Evolutionary conservation across 2,797 vertebrate species (phyloP).

Genomic region (Telmatherina bonti): DNA sequence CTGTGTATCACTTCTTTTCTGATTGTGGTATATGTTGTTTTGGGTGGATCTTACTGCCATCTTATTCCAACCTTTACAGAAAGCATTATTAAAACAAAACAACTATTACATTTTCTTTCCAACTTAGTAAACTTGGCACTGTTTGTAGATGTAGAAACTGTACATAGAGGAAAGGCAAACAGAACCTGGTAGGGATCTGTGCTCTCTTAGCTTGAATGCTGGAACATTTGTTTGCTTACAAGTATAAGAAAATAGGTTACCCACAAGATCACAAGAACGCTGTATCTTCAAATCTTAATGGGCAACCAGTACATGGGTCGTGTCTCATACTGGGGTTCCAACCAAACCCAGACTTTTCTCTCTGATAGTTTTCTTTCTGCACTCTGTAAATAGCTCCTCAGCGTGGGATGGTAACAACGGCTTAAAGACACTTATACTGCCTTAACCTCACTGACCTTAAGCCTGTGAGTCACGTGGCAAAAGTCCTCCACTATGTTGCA

Average conservation of each 20-base stretch:
- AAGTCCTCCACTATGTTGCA: not conserved
- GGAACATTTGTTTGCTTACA: constrained; percentile 32
- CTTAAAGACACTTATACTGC: constrained; percentile 36
- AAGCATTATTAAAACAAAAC: not conserved
- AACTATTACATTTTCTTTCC: not conserved
- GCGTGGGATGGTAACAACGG: constrained; percentile 2
- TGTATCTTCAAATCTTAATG: constrained; percentile 41
- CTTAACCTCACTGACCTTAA: constrained; percentile 44
- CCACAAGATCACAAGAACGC: constrained; percentile 29
- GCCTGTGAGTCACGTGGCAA: constrained; percentile 31
- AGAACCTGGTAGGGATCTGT: not conserved
- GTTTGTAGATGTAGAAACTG: too few species aligned
- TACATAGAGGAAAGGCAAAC: not conserved
- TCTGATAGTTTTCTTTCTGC: constrained; percentile 4
- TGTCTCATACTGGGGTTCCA: constrained; percentile 21
- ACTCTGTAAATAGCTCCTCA: not conserved
- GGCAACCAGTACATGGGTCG: constrained; percentile 41
- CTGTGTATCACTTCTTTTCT: constrained; percentile 5
- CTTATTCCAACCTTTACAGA: constrained; percentile 20
- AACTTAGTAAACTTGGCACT: not conserved
- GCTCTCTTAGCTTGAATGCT: constrained; percentile 24
- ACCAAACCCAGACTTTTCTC: not conserved
- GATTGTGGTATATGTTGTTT: not conserved
- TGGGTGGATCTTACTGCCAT: not conserved
- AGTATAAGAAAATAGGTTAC: constrained; percentile 40